Base-by-base conservation (phyloP, 1,140 invertebrate genomes). In the Diabrotica virgifera region DNA sequence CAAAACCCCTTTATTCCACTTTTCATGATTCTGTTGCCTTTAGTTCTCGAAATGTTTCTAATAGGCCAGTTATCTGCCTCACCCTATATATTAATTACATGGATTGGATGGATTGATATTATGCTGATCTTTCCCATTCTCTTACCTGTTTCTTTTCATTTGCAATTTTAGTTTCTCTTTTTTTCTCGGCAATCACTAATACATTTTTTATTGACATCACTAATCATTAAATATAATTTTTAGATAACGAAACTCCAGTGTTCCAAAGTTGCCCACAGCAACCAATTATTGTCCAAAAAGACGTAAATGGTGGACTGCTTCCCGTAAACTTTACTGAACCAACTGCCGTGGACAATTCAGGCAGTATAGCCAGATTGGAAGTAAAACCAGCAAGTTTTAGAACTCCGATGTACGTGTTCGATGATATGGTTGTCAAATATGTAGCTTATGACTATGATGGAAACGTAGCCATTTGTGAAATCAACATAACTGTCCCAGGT, bases 391-490 rank as follows among this genome's bases (percentile, higher is more conserved):
- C 90, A 64, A 93, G 92, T 69, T 97, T 98, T 79, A 89, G 86
- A 74, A 95, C 94, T 2, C 95, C 95, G 0, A 85, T 92, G 70
- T 87, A 90, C 71, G 86, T 97, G 24, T 96, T 97, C 77, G 86
- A 95, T 74, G 93, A 97, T 66, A 93, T 91, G 64, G 90, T 95
- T 50, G 92, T 98, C 0, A 92, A 96, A 83, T 98, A 98, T 74
- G 89, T 96, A 5, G 96, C 96, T 0, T 97, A 93, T 74, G 96
- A 98, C 82, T 95, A 94, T 74, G 95, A 98, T 78, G 96, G 96
- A 69, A 98, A 98, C 76, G 93, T 96, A 24, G 96, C 95, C 35
- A 96, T 97, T 77, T 98, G 96, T 76, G 91, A 95, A 84, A 94
- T 98, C 5, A 96, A 96, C 73, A 95, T 97, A 13, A 96, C 94